These are phyloP conservation scores for Syngnathus scovelli DNA, from an alignment of 2,113 vertebrate species.

Conservation along the genomic window DNA sequence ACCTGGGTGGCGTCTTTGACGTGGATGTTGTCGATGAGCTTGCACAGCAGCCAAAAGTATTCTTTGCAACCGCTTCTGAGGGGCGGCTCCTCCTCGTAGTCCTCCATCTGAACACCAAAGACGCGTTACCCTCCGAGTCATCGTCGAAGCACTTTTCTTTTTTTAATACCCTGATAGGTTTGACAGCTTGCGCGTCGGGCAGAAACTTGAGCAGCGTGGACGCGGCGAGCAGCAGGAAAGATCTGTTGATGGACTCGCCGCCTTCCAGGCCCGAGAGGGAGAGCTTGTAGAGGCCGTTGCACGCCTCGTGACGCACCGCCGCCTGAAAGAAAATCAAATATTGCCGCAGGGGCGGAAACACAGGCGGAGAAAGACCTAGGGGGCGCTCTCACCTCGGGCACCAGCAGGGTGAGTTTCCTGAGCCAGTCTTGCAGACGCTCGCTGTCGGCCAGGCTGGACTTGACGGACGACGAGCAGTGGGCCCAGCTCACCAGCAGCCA, in stretches of 20 bases:
- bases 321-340: conserved; percentile 66
- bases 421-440: conserved; percentile 97
- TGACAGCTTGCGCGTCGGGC: conserved; percentile 93
- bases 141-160: too few species aligned
- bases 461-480: conserved; percentile 92
- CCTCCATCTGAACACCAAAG: conserved; percentile 78
- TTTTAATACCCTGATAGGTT: conserved; percentile 79
- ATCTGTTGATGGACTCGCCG: conserved; percentile 93
- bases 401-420: conserved; percentile 92
- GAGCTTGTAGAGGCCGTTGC: conserved; percentile 94
- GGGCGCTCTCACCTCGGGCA: conserved; percentile 82
- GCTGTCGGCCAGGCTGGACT: conserved; percentile 95
- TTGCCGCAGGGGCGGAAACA: neutral
- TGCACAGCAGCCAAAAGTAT: conserved; percentile 98
- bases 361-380: accelerated
- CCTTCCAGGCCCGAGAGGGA: conserved; percentile 94
- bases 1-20: conserved; percentile 98
- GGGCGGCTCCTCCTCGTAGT: conserved; percentile 92
- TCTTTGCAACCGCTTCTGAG: conserved; percentile 93
- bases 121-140: neutral
- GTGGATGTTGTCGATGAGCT: conserved; percentile 98
- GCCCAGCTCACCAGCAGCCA: conserved; percentile 99
- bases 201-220: conserved; percentile 97
- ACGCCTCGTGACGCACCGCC: conserved; percentile 94
- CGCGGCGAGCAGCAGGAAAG: conserved; percentile 91